Evolutionary conservation across 2,888 invertebrate species (phyloP).

Genomic region (Smittia sp.): DNA sequence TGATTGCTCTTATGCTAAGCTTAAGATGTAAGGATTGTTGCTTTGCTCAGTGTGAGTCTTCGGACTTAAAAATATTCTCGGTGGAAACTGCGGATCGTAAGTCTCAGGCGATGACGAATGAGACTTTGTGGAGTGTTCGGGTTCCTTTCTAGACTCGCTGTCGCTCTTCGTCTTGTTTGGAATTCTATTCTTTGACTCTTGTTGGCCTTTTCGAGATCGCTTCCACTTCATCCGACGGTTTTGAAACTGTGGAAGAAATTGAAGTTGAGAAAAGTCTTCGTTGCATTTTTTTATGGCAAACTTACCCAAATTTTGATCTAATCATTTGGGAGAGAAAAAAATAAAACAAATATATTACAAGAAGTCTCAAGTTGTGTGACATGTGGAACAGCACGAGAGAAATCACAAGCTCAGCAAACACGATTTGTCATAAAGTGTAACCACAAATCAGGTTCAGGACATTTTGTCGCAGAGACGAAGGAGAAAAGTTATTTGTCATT

Average conservation of each 20-base stretch:
- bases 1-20: neutral
- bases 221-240: conserved; percentile 99
- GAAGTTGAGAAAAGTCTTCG: too few relatives aligned
- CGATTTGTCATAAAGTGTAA: conserved; percentile 2
- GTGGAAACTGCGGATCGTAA: neutral
- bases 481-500: conserved; percentile 27
- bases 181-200: conserved; percentile 56
- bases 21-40: neutral
- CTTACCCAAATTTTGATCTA: conserved; percentile 34
- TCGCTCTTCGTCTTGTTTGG: neutral
- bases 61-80: neutral
- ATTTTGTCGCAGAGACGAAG: neutral
- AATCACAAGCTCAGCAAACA: conserved; percentile 14
- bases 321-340: neutral
- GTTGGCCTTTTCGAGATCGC: conserved; percentile 91
- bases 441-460: conserved; percentile 38
- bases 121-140: neutral
- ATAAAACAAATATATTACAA: neutral
- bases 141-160: neutral
- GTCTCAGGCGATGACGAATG: neutral
- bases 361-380: neutral
- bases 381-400: neutral
- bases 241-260: too few relatives aligned
- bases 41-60: neutral
- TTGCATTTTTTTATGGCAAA: neutral